These are phyloP conservation scores for Acanthosoma haemorrhoidale DNA, from an alignment of 2,888 invertebrate species.

Conservation along the genomic window DNA sequence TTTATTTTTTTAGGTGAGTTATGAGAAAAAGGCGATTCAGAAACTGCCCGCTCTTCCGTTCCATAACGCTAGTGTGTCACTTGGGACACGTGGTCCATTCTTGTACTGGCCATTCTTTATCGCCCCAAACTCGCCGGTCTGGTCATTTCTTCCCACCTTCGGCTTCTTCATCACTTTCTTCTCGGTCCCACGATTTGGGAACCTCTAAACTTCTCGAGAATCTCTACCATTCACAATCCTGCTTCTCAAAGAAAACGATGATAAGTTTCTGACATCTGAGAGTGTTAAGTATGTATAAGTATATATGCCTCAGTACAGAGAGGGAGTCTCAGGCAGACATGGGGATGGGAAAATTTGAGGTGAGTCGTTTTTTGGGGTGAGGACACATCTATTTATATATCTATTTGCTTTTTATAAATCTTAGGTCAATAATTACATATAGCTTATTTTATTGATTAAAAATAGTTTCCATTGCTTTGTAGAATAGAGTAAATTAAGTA, in stretches of 20 bases:
- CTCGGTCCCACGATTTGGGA: slow-evolving; percentile 13
- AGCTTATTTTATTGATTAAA: no score
- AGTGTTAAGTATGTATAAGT: slow-evolving; percentile 29
- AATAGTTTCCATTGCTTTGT: no score
- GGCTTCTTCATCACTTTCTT: slow-evolving; percentile 5
- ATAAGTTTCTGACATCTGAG: slow-evolving; percentile 10
- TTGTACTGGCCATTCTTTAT: slow-evolving; percentile 8
- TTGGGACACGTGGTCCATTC: slow-evolving; percentile 18
- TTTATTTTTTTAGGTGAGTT: slow-evolving; percentile 22
- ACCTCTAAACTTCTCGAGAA: slow-evolving; percentile 12
- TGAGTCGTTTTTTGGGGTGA: slow-evolving; percentile 27
- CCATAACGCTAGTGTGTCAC: slow-evolving; percentile 11
- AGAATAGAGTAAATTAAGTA: no score
- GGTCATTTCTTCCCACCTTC: slow-evolving; percentile 8
- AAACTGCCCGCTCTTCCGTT: slow-evolving; percentile 25
- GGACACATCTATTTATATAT: not conserved
- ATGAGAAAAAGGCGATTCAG: slow-evolving; percentile 25
- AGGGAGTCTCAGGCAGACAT: slow-evolving; percentile 11
- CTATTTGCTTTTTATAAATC: not conserved
- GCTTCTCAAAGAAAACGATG: slow-evolving; percentile 1
- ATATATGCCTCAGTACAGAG: slow-evolving; percentile 25
- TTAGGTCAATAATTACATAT: no score
- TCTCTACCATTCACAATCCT: not conserved
- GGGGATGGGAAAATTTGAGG: slow-evolving; percentile 27
- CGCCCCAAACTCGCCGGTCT: slow-evolving; percentile 22